These are phyloP conservation scores for Montipora sp. DNA, from an alignment of 64 coral and sea anemone genomes.

Conservation along the genomic window DNA sequence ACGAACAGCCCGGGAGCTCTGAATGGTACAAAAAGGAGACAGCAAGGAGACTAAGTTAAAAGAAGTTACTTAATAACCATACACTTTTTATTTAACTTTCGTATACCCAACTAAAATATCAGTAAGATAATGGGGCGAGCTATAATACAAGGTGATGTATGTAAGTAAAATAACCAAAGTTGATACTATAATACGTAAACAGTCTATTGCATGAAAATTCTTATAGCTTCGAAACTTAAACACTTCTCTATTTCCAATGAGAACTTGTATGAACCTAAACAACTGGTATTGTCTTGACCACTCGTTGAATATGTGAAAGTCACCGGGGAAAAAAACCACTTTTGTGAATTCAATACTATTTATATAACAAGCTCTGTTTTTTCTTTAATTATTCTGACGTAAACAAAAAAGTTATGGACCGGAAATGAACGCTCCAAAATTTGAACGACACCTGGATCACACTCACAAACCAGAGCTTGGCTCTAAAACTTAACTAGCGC, in stretches of 20 bases:
- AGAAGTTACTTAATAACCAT: constrained; percentile 17
- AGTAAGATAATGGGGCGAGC: constrained; percentile 39
- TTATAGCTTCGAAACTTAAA: not conserved
- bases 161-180: constrained; percentile 31
- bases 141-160: constrained; percentile 42
- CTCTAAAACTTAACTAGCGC: constrained; percentile 26
- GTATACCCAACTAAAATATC: constrained; percentile 52
- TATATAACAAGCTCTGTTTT: not conserved
- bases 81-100: constrained; percentile 41
- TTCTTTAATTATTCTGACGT: not conserved
- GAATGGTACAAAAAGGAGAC: too few species aligned
- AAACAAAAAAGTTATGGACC: not conserved
- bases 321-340: not conserved
- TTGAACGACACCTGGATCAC: not conserved
- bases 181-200: constrained; percentile 4
- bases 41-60: not conserved
- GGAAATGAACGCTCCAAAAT: not conserved
- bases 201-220: constrained; percentile 6
- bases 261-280: constrained; percentile 3
- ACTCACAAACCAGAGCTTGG: constrained; percentile 8
- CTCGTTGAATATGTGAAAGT: constrained; percentile 23
- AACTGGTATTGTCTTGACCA: constrained; percentile 1
- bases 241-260: constrained; percentile 13
- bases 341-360: constrained; percentile 20
- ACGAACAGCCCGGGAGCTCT: not conserved